These are phyloP conservation scores for Uromys caudimaculatus DNA, from an alignment of 2,797 vertebrate species.

Conservation along the genomic window DNA sequence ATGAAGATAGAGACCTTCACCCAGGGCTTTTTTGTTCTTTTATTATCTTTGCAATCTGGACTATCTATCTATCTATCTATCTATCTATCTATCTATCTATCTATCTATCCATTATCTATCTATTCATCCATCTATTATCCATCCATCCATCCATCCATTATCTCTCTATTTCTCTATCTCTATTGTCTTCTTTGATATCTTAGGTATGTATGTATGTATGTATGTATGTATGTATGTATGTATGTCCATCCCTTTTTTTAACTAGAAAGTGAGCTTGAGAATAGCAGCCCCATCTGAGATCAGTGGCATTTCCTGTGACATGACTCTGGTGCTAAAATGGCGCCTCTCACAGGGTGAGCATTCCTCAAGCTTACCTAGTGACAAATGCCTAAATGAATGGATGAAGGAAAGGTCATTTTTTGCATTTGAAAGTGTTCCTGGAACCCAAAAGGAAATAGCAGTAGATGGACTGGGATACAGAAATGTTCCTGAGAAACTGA, in stretches of 20 bases:
- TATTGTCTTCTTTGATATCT: background rate
- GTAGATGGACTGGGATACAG: background rate
- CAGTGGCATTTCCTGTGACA: background rate
- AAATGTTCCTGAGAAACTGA: conserved; percentile 13
- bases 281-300: background rate
- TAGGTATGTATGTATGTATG: background rate
- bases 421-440: conserved; percentile 52
- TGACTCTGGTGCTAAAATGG: background rate
- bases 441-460: conserved; percentile 26
- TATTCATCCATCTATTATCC: background rate
- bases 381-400: background rate
- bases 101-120: background rate
- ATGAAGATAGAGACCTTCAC: background rate
- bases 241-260: background rate
- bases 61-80: no score
- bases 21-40: no score
- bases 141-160: background rate
- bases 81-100: background rate
- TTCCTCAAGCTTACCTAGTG: no score
- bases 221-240: conserved; percentile 6
- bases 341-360: background rate
- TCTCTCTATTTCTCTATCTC: background rate
- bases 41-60: no score
- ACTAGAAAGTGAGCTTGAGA: background rate
- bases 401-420: conserved; percentile 34